Conservation (phyloP, 2,888 invertebrate genomes). For the Euzophera pinguis region DNA sequence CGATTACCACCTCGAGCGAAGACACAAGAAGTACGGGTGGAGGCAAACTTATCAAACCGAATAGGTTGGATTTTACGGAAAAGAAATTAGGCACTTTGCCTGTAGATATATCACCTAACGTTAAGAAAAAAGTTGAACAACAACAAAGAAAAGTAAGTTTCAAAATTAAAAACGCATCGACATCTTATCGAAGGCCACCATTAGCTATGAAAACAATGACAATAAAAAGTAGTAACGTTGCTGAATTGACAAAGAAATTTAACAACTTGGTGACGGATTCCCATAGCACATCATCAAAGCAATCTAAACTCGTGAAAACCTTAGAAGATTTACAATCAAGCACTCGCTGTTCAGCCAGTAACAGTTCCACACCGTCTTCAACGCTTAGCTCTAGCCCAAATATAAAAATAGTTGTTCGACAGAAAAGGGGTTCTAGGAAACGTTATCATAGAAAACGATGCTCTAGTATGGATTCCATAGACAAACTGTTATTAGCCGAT, state of each 20-base stretch:
- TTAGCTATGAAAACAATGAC: conserved; percentile 67
- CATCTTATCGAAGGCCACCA: conserved; percentile 65
- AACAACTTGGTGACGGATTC: conserved; percentile 81
- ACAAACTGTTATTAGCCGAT: conserved; percentile 53
- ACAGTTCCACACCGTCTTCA: conserved; percentile 69
- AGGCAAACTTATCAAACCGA: conserved; percentile 41
- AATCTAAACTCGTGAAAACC: conserved; percentile 77
- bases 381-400: conserved; percentile 71
- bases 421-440: conserved; percentile 65
- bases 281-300: conserved; percentile 61
- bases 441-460: conserved; percentile 72
- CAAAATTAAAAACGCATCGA: conserved; percentile 77
- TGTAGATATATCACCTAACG: conserved; percentile 36
- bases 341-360: conserved; percentile 52
- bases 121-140: conserved; percentile 53
- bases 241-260: conserved; percentile 84
- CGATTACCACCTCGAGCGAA: conserved; percentile 60
- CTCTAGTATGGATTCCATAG: conserved; percentile 71
- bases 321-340: conserved; percentile 64
- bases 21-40: conserved; percentile 73
- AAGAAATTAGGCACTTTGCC: conserved; percentile 31
- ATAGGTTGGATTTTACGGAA: conserved; percentile 28
- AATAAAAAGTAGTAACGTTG: conserved; percentile 80
- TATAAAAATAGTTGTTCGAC: conserved; percentile 71
- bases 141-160: conserved; percentile 81